phyloP scores from a whole-genome alignment of 2,888 invertebrate species.

The Agrochola macilenta region DNA sequence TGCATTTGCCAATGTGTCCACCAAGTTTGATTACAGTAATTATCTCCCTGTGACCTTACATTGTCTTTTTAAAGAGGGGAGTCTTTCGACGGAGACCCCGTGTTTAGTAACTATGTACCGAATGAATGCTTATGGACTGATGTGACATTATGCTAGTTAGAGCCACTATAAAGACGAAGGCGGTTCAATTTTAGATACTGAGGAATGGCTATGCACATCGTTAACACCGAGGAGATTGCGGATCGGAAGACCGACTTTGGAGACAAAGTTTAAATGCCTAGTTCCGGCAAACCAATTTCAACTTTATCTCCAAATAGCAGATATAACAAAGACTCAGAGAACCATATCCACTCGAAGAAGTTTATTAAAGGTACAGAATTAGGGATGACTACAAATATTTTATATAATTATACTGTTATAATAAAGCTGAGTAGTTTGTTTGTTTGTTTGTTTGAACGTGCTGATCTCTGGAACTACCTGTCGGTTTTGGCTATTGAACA shows the following conservation, averaged over 20 bases:
- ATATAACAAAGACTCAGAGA: neutral
- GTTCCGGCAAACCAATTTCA: neutral
- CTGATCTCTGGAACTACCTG: too few relatives aligned
- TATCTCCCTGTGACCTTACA: neutral
- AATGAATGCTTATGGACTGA: neutral
- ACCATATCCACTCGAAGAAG: neutral
- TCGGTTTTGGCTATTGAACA: too few relatives aligned
- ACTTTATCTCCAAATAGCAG: neutral
- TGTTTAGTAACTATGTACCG: neutral
- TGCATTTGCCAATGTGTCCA: neutral
- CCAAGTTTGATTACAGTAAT: conserved; percentile 16
- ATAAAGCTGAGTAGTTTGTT: too few relatives aligned
- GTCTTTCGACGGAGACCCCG: neutral
- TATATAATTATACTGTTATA: neutral
- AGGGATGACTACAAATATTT: neutral
- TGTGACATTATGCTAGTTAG: neutral
- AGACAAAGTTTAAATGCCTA: neutral
- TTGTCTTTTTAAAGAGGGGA: conserved; percentile 8
- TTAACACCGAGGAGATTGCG: too few relatives aligned
- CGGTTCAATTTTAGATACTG: neutral
- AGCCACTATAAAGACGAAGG: neutral
- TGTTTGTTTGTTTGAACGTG: too few relatives aligned
- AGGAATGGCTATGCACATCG: neutral
- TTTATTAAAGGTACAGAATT: conserved; percentile 1
- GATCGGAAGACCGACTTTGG: neutral